Evolutionary conservation across 2,113 vertebrate species (phyloP), one percentile per base, ranked within the genome.

Genomic region (Talpa occidentalis): DNA sequence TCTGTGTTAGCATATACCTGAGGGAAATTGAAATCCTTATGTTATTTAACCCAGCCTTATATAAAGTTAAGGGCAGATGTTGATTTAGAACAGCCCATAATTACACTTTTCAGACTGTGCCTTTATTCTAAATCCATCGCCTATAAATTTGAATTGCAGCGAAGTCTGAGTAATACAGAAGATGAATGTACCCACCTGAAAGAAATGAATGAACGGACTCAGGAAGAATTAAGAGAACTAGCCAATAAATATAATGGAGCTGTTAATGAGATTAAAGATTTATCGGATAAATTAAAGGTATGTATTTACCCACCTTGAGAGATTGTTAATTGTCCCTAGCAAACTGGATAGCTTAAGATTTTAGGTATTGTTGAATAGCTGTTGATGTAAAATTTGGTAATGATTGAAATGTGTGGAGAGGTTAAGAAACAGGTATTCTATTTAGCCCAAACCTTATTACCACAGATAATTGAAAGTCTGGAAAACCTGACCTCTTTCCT

Each of bases 131-230:
- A 94, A 76, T 89, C 32, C 74, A 11, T 94, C 86, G 30, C 35
- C 62, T 93, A 5, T 95, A 82, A 94, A 90, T 12, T 98, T 95
- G 5, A 91, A 62, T 98, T 98, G 6, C 98, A 99, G 99, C 97
- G 99, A 95, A 99, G 99, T 82, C 98, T 99, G 94, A 99, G 99
- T 96, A 99, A 99, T 98, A 99, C 99, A 3, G 99, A 99, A 98
- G 99, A 99, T 89, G 99, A 99, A 98, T 99, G 99, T 98, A 99
- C 99, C 60, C 99, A 99, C 96, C 98, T 99, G 98, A 99, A 99
- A 98, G 99, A 99, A 97, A 99, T 99, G 99, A 99, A 99, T 42
- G 99, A 99, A 95, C 96, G 99, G 96, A 98, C 99, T 96, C 99
- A 99, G 98, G 99, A 99, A 97, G 99, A 99, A 98, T 98, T 99